Base-by-base conservation (phyloP, 2,888 invertebrate genomes). In the Idaea straminata region DNA sequence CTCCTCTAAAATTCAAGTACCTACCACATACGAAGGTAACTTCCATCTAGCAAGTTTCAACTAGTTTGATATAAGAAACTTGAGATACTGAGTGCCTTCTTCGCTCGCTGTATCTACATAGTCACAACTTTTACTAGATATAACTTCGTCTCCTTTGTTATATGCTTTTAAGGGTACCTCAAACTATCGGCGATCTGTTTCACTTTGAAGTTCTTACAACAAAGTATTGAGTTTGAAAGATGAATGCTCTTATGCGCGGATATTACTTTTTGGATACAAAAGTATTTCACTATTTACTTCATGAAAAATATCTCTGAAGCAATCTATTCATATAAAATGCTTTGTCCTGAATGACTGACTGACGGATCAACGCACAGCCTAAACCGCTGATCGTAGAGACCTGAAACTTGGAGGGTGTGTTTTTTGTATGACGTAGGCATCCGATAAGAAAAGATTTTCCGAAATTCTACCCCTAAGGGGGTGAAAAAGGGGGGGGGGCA, bases 31-130 rank as follows among this genome's bases (percentile, higher is more conserved):
- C 13, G 47, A 47, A 47, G 47, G 13, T 47, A 47, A 7, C 10
- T 47, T 36, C 10, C 47, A 47, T 61, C 61, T 63, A 70, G 71
- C 71, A 73, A 61, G 58, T 64, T 64, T 62, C 13, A n/a, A 64
- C 71, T 72, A 76, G 72, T 74, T 77, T 70, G 69, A 75, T 71
- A 73, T 72, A 25, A n/a, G 61, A 61, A 71, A 74, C 69, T 72
- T 67, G 61, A 69, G 63, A 66, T 66, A 63, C 63, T 15, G 59
- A 66, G 64, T 64, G 59, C 63, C 59, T 62, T 62, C 64, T 62
- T 62, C 60, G 25, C 59, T 57, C 36, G 57, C 36, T 63, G 66
- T 69, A 13, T 65, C 64, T 66, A 66, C 68, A 59, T 62, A 67
- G 34, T 66, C 25, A 59, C 61, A 47, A 47, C 47, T 47, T 66